These are phyloP conservation scores for Drosophila biarmipes DNA, from an alignment of 1,140 invertebrate species.

Conservation along the genomic window DNA sequence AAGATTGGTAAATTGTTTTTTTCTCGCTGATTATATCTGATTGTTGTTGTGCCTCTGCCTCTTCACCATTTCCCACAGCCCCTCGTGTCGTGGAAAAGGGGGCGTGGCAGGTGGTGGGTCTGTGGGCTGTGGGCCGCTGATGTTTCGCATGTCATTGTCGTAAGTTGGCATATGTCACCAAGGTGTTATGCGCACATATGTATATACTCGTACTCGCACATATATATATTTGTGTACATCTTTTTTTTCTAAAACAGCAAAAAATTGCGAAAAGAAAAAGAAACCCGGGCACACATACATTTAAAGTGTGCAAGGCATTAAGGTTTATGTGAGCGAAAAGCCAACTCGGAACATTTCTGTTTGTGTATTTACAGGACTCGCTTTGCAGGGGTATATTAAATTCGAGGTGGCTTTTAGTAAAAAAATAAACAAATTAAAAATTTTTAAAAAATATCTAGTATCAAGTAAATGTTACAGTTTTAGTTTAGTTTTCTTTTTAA, in stretches of 20 bases:
- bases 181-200: constrained; percentile 57
- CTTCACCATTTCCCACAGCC: constrained; percentile 18
- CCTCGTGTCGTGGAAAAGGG: neutral
- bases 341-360: constrained; percentile 33
- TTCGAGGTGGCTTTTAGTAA: neutral
- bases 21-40: constrained; percentile 35
- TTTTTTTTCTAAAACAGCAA: constrained; percentile 26
- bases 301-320: constrained; percentile 37
- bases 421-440: neutral
- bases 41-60: constrained; percentile 19
- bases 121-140: constrained; percentile 12
- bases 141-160: constrained; percentile 69
- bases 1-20: constrained; percentile 38
- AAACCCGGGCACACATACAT: constrained; percentile 12
- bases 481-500: no score
- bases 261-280: constrained; percentile 9
- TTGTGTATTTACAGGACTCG: constrained; percentile 20
- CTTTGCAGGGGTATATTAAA: neutral
- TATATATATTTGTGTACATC: neutral
- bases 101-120: neutral
- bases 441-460: neutral
- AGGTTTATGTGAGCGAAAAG: constrained; percentile 52
- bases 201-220: neutral
- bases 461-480: no score
- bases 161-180: constrained; percentile 77